phyloP scores from a whole-genome alignment of 2,113 vertebrate species.

The Gopherus flavomarginatus region DNA sequence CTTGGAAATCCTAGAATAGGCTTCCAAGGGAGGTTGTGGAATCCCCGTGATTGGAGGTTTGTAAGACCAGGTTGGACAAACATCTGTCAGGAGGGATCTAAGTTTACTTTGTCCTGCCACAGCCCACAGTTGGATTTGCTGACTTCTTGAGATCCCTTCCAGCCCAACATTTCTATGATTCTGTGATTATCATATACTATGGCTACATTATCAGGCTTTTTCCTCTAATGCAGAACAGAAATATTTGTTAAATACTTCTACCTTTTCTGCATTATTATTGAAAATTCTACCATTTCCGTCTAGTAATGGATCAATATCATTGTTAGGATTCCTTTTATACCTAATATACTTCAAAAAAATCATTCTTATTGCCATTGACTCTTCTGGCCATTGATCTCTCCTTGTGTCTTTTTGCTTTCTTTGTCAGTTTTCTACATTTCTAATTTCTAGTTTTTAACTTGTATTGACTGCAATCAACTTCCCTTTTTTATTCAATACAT shows the following conservation, averaged over 20 bases:
- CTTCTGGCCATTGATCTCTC: too few relatives aligned
- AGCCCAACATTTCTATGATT: too few relatives aligned
- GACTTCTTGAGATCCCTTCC: too few relatives aligned
- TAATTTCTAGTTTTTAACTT: background rate
- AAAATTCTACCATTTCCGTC: background rate
- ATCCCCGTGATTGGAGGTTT: too few relatives aligned
- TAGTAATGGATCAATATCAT: background rate
- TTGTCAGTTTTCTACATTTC: too few relatives aligned
- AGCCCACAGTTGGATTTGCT: too few relatives aligned
- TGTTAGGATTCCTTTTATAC: background rate
- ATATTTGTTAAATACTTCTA: slow-evolving; percentile 34
- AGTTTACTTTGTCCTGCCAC: too few relatives aligned
- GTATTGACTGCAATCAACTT: background rate
- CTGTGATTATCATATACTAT: background rate
- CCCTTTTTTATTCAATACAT: background rate
- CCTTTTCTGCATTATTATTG: background rate
- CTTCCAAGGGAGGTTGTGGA: too few relatives aligned
- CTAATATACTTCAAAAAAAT: background rate
- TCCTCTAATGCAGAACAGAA: slow-evolving; percentile 1
- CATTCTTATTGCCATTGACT: background rate
- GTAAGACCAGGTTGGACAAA: too few relatives aligned
- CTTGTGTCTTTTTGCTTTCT: too few relatives aligned
- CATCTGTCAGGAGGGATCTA: too few relatives aligned
- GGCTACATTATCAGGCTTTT: slow-evolving; percentile 29
- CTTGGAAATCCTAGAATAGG: too few relatives aligned